phyloP scores from a whole-genome alignment of 2,888 invertebrate genomes.

The Drosophila paramelanica region DNA sequence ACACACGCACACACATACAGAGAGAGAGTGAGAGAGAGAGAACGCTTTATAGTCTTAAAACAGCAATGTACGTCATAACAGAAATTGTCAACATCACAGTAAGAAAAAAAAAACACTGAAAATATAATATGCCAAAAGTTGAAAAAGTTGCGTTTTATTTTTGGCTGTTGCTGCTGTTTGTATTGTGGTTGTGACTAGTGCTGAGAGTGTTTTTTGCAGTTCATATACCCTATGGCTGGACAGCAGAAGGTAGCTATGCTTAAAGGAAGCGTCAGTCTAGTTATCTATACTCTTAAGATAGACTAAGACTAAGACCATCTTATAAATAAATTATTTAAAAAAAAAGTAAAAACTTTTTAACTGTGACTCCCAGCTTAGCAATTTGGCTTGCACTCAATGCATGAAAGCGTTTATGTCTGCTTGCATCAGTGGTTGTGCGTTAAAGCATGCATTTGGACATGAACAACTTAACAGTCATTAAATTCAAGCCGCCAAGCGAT shows the following conservation, averaged over 20 bases:
- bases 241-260: neutral
- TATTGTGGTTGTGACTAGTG: conserved; percentile 14
- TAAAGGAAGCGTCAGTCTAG: no score
- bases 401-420: neutral
- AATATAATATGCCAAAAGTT: conserved; percentile 57
- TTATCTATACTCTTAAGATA: no score
- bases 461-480: conserved; percentile 64
- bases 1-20: conserved; percentile 23
- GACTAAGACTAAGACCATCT: no score
- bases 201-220: neutral
- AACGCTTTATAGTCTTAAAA: conserved; percentile 37
- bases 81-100: conserved; percentile 57
- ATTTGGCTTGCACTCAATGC: neutral
- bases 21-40: conserved; percentile 3
- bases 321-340: no score
- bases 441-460: conserved; percentile 35
- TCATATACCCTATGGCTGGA: neutral
- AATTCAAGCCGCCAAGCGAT: conserved; percentile 63
- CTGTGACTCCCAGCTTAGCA: conserved; percentile 1
- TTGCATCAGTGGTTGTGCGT: conserved; percentile 24
- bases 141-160: conserved; percentile 46
- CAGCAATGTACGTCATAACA: conserved; percentile 46
- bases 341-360: neutral
- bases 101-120: conserved; percentile 20
- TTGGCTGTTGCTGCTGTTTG: conserved; percentile 18